Base-by-base conservation (phyloP, 2,888 invertebrate genomes). In the Buathra laborator region DNA sequence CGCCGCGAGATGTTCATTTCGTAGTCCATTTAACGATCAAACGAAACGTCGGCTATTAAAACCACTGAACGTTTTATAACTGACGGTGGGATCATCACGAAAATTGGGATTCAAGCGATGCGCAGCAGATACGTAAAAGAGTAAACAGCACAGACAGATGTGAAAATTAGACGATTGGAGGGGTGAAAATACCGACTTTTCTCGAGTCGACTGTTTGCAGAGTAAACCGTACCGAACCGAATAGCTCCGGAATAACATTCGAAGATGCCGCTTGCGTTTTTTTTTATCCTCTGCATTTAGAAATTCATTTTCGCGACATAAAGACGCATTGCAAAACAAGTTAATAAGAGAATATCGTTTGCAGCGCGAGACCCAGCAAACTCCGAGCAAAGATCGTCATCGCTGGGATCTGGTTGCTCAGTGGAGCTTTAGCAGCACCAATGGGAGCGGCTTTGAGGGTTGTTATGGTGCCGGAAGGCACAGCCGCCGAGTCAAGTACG, bases 331-430 rank as follows among this genome's bases (percentile, higher is more conserved):
- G 9, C 19, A 16, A 24, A 3, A n/a, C 10, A 29, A 62, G 59
- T 74, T 71, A 48, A 62, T 80, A 56, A 19, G 53, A 81, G 66
- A 70, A 85, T 19, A 48, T 72, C 48, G 70, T 68, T 86, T 72
- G 51, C 94, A 97, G 97, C 93, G 96, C 97, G 19, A 95, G 96
- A 87, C 96, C 97, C 14, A 96, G 97, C 0, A 97, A 97, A 91
- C 95, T 96, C 76, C 94, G 96, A 79, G 97, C 97, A 4, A 96
- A 97, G 94, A 95, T 97, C 78, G 95, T 97, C 84, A 96, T 98
- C 90, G 95, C 95, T 7, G 94, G 96, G 56, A 97, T 98, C 92
- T 98, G 98, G 98, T 90, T 96, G 7, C 91, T 97, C 84, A 96
- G 97, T 0, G 93, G 96, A 4, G 93, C 95, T 0, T 95, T 97